phyloP scores from a whole-genome alignment of 2,797 vertebrate genomes.

The Neosalanx taihuensis region DNA sequence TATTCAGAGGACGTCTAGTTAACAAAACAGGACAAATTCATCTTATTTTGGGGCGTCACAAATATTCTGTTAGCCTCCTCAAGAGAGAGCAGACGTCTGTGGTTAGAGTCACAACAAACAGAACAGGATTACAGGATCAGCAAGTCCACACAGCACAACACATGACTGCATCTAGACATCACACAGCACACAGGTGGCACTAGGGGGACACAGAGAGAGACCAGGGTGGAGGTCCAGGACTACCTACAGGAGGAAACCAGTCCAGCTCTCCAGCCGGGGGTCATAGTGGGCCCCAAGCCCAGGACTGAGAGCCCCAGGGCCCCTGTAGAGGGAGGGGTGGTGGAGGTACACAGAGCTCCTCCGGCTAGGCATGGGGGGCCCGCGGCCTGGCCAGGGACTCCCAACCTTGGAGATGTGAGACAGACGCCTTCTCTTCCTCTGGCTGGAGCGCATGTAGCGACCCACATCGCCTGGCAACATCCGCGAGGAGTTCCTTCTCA shows the following conservation, averaged over 20 bases:
- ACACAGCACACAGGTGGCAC: background rate
- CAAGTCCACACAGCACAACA: background rate
- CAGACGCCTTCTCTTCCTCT: slow-evolving; percentile 59
- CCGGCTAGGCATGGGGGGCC: slow-evolving; percentile 49
- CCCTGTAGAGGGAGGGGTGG: slow-evolving; percentile 53
- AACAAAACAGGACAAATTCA: too few species aligned
- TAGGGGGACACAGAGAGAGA: background rate
- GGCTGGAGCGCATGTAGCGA: slow-evolving; percentile 22
- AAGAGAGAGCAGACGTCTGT: background rate
- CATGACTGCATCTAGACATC: background rate
- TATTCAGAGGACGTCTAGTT: too few species aligned
- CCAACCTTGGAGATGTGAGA: slow-evolving; percentile 67
- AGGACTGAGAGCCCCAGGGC: slow-evolving; percentile 55
- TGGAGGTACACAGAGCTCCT: slow-evolving; percentile 59
- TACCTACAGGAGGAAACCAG: slow-evolving; percentile 85
- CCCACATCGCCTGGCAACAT: slow-evolving; percentile 58
- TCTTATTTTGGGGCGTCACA: too few species aligned
- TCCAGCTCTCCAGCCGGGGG: slow-evolving; percentile 73
- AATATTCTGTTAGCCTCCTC: too few species aligned
- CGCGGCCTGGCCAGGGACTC: slow-evolving; percentile 60
- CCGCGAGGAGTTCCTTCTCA: slow-evolving; percentile 78
- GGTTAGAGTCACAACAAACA: background rate
- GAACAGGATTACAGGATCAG: background rate
- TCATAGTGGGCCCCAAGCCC: slow-evolving; percentile 54
- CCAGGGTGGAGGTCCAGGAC: slow-evolving; percentile 13